Conservation (phyloP, 2,888 invertebrate species). For the Caenorhabditis virilis region DNA sequence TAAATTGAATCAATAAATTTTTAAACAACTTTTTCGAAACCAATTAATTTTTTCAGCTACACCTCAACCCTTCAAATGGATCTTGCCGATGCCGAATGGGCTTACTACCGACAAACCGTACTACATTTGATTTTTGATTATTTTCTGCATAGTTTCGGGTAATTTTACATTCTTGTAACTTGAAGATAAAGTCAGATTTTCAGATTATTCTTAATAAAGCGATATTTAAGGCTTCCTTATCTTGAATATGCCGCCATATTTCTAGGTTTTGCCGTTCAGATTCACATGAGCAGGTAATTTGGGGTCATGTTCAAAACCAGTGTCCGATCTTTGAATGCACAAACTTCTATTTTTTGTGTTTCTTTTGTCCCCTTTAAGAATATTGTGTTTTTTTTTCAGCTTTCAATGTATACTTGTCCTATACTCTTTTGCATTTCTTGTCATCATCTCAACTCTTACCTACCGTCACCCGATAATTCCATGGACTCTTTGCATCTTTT, state of each 20-base stretch:
- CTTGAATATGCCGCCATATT: constrained; percentile 22
- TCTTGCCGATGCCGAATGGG: constrained; percentile 60
- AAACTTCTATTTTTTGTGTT: too few relatives aligned
- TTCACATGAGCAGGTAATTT: constrained; percentile 50
- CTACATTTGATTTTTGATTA: constrained; percentile 33
- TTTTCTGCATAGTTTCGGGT: constrained; percentile 31
- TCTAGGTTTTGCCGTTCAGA: constrained; percentile 45
- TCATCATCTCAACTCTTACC: background rate
- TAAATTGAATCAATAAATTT: too few relatives aligned
- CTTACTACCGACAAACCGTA: constrained; percentile 46
- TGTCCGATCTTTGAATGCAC: background rate
- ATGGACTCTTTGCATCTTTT: constrained; percentile 57
- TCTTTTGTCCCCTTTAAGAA: too few relatives aligned
- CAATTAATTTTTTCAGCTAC: constrained; percentile 45
- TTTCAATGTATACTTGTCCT: constrained; percentile 41
- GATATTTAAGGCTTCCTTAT: constrained; percentile 3
- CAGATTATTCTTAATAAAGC: constrained; percentile 16
- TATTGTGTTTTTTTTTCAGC: too few relatives aligned
- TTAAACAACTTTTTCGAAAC: too few relatives aligned
- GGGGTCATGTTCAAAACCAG: background rate
- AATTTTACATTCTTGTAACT: background rate
- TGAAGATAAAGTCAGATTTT: background rate
- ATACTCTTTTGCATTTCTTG: background rate
- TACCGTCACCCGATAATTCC: constrained; percentile 21
- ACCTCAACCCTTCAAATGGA: constrained; percentile 40